Percentiles rank a stretch among this genome's conserved stretches.
Evolutionary conservation across 1,140 invertebrate genomes (phyloP).

Genomic region (Glossosoma conforme): DNA sequence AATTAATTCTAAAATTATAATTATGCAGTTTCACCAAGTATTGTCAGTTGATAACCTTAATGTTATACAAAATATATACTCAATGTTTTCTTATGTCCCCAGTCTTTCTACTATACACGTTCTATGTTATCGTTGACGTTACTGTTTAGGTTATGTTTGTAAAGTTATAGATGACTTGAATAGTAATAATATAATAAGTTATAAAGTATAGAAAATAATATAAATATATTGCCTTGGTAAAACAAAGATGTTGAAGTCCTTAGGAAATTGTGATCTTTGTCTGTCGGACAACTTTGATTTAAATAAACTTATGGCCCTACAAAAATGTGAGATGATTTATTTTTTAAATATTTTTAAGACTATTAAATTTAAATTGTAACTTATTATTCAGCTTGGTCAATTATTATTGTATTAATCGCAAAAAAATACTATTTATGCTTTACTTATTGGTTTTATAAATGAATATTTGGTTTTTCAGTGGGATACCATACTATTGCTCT

Average conservation of each 20-base stretch:
- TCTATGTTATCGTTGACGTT: no score
- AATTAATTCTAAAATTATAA: no score
- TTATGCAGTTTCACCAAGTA: no score
- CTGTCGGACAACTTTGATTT: conserved; percentile 19
- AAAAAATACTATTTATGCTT: not conserved
- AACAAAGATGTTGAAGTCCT: not conserved
- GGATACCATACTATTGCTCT: conserved; percentile 46
- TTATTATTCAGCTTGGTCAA: not conserved
- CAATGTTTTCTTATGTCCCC: no score
- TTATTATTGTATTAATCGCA: not conserved
- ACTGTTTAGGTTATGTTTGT: no score
- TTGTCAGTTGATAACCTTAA: no score
- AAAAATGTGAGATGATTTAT: conserved; percentile 15
- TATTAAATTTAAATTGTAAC: not conserved
- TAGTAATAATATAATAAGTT: no score
- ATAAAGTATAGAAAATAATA: no score
- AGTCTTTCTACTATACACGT: no score
- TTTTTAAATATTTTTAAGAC: not conserved
- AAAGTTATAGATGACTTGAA: no score
- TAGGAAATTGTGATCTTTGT: conserved; percentile 10
- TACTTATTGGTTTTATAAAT: not conserved
- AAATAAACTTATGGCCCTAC: conserved; percentile 9
- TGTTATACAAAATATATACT: no score
- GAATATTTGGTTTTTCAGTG: conserved; percentile 33
- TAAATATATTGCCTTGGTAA: no score